Evolutionary conservation across 2,113 vertebrate species (phyloP), one percentile per base, ranked within the genome.

Genomic region (Pterophyllum scalare): DNA sequence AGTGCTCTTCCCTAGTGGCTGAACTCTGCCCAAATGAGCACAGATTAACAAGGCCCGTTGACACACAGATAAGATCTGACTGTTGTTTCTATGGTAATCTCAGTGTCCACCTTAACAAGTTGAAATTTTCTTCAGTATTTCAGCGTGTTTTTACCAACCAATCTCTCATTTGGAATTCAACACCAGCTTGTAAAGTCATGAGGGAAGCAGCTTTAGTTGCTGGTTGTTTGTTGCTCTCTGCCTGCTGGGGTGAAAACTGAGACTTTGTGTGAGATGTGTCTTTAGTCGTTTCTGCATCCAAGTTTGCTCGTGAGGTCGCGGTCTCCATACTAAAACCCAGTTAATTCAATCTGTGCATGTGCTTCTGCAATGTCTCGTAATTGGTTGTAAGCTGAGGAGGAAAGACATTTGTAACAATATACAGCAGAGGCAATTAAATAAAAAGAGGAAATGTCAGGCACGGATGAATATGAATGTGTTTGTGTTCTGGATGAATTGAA

Each of bases 261-360:
- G 70, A 89, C 77, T 28, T 80, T 17, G 46, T 7, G 35, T 75
- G 78, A 59, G 57, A 20, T 59, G 35, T 9, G 59, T 89, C 31
- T 56, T 86, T 59, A 79, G 65, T 77, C 38, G 61, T 75, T 43
- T 74, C 80, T 72, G 15, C 40, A 24, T 79, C 3, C n/a, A 24
- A 24, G 64, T 84, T 33, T 81, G 59, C 10, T 26, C 2, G 15
- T 8, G 52, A 76, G 67, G 75, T 62, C 6, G 3, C 24, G 20
- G 65, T 86, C 59, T 72, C 79, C 59, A 67, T 76, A 33, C 88
- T 87, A 87, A 91, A 82, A 90, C 82, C 82, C 70, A 31, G 59
- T 58, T 89, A 84, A 90, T 81, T 67, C 59, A 87, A 90, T 90
- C 46, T 67, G 43, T 70, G 46, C 38, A 78, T 77, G 33, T 7